Percentiles rank a stretch among this genome's conserved stretches.
Evolutionary conservation across 2,888 invertebrate genomes (phyloP).

Genomic region (Macrophya annulata): DNA sequence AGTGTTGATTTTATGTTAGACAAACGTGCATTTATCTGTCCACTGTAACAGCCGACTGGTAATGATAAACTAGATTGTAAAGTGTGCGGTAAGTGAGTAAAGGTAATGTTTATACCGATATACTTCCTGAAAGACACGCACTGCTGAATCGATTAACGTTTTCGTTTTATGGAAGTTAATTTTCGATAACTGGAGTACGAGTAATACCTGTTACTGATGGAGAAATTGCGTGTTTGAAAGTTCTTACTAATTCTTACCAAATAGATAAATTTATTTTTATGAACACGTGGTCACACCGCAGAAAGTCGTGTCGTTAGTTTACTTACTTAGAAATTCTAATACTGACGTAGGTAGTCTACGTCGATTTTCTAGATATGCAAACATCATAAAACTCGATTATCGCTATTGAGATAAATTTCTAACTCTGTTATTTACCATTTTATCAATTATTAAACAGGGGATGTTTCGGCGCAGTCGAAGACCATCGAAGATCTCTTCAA

Average conservation of each 20-base stretch:
- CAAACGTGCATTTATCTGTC: neutral
- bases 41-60: neutral
- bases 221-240: conserved; percentile 48
- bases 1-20: neutral
- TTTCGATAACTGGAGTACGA: neutral
- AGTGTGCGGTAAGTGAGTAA: conserved; percentile 2
- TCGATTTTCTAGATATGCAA: neutral
- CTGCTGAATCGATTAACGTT: conserved; percentile 40
- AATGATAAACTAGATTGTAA: conserved; percentile 36
- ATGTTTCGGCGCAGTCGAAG: conserved; percentile 76
- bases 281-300: neutral
- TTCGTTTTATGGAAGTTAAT: conserved; percentile 24
- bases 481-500: conserved; percentile 87
- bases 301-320: neutral
- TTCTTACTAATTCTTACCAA: conserved; percentile 42
- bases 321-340: neutral
- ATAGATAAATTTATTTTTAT: neutral
- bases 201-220: conserved; percentile 5
- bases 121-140: conserved; percentile 43
- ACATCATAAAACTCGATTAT: neutral
- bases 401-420: neutral
- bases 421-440: conserved; percentile 6
- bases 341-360: neutral
- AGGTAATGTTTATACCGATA: neutral
- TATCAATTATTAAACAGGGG: conserved; percentile 62